Evolutionary conservation across 2,113 vertebrate genomes (phyloP).

Genomic region (Haemorhous mexicanus): DNA sequence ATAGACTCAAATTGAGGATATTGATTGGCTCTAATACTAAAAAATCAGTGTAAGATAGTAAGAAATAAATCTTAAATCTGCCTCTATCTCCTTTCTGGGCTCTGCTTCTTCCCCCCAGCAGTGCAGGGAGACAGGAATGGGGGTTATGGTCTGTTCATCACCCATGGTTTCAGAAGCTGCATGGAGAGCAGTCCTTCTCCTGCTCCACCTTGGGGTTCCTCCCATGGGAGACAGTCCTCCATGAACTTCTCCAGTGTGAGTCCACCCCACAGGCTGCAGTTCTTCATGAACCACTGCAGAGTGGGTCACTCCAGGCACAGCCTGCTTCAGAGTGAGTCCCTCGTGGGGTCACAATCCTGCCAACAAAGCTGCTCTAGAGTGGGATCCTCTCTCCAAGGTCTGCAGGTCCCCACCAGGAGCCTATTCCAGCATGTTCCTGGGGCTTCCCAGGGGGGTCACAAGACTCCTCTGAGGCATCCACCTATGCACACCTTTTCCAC

Average conservation of each 20-base stretch:
- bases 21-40: background rate
- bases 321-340: background rate
- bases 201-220: background rate
- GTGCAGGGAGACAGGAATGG: background rate
- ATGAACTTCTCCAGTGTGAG: background rate
- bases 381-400: background rate
- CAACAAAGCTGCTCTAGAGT: background rate
- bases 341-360: background rate
- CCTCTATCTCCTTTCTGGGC: background rate
- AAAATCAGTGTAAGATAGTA: background rate
- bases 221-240: background rate
- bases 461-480: background rate
- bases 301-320: background rate
- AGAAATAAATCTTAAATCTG: background rate
- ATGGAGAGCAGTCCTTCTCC: too few species aligned
- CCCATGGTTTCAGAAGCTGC: background rate
- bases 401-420: background rate
- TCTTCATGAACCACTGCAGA: fast-evolving
- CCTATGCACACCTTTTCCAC: too few species aligned
- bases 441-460: background rate
- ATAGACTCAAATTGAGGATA: background rate
- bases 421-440: background rate
- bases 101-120: fast-evolving
- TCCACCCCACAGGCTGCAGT: background rate
- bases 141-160: too few species aligned